Evolutionary conservation across 2,113 vertebrate species (phyloP).

Genomic region (Haplochromis vanheusdeni): DNA sequence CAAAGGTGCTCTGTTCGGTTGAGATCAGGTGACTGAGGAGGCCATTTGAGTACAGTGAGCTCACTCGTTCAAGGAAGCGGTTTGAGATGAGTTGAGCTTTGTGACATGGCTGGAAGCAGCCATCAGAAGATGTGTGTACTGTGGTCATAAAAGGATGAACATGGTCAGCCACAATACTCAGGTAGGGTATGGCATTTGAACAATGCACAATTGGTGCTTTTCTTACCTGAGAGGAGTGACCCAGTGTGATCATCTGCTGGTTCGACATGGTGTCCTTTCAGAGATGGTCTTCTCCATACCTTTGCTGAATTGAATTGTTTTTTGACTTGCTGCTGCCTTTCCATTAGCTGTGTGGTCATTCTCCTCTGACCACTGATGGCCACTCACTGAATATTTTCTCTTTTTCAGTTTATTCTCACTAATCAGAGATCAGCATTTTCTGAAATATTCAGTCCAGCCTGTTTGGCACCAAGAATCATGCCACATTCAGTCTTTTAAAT

Average conservation of each 20-base stretch:
- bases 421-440: background rate
- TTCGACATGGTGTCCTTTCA: background rate
- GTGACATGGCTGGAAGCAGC: background rate
- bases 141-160: background rate
- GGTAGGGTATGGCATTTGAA: background rate
- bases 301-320: background rate
- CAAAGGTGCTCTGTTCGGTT: background rate
- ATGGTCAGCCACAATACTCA: background rate
- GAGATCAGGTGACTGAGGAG: background rate
- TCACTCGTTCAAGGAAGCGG: background rate
- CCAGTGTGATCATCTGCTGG: background rate
- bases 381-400: background rate
- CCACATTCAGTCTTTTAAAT: background rate
- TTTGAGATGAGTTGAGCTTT: background rate
- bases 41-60: background rate
- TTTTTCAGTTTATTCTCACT: background rate
- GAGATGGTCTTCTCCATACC: background rate
- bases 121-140: background rate
- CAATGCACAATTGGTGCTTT: background rate
- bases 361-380: background rate
- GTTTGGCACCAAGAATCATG: background rate
- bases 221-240: background rate
- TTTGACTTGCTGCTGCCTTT: background rate
- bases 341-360: background rate
- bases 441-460: background rate